Percentiles rank a stretch among this genome's conserved stretches.
Conservation (phyloP, 2,888 invertebrate species). For the Azorinus chamasolen region DNA sequence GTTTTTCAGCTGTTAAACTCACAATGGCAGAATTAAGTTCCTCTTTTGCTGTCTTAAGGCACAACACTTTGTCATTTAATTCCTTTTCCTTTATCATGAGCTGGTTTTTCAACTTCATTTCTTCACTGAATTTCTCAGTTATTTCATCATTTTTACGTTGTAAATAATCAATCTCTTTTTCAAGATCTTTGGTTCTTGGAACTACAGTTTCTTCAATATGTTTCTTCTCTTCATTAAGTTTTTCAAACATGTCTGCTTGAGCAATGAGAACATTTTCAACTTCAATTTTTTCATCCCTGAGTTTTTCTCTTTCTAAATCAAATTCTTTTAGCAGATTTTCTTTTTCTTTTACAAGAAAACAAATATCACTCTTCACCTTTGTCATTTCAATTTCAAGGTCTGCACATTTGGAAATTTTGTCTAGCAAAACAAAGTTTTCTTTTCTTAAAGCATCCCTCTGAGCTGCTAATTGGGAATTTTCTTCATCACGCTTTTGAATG, state of each 20-base stretch:
- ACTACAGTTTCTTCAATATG: neutral
- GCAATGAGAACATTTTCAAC: slow-evolving; percentile 12
- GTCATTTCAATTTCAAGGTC: neutral
- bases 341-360: slow-evolving; percentile 25
- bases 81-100: too few relatives aligned
- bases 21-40: too few relatives aligned
- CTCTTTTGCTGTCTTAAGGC: too few relatives aligned
- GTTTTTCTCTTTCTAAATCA: neutral
- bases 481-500: slow-evolving; percentile 10
- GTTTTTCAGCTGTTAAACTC: too few relatives aligned
- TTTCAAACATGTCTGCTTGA: slow-evolving; percentile 40
- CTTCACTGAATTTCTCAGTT: neutral
- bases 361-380: slow-evolving; percentile 14
- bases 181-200: neutral
- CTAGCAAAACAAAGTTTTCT: slow-evolving; percentile 22
- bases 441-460: slow-evolving; percentile 2
- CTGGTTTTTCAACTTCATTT: too few relatives aligned
- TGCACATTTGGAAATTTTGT: neutral
- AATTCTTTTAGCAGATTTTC: slow-evolving; percentile 5
- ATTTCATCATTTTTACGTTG: neutral
- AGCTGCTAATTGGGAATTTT: neutral
- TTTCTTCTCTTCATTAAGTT: slow-evolving; percentile 17
- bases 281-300: neutral
- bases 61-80: too few relatives aligned
- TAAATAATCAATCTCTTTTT: neutral